Base-by-base conservation (phyloP, 2,888 invertebrate species). In the Siphlonurus alternatus region DNA sequence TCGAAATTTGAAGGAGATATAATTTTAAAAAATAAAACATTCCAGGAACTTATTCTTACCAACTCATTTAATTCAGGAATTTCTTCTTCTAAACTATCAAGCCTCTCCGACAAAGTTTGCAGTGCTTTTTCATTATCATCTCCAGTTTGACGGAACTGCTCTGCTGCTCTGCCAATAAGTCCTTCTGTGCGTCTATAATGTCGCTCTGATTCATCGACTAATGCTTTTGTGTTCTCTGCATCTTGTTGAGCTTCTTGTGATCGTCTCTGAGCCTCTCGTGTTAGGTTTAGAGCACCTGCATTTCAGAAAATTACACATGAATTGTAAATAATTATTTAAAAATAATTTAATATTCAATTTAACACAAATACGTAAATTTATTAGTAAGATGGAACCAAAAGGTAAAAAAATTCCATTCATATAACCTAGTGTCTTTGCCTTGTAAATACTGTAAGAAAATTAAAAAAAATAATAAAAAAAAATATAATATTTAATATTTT, bases 11-110 rank as follows among this genome's bases (percentile, higher is more conserved):
- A n/a, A n/a, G n/a, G n/a, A n/a, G n/a, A n/a, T n/a, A n/a, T n/a
- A n/a, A n/a, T n/a, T n/a, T n/a, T n/a, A n/a, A n/a, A n/a, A n/a
- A n/a, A n/a, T n/a, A n/a, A n/a, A n/a, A n/a, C n/a, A n/a, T n/a
- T n/a, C n/a, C n/a, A n/a, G n/a, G n/a, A n/a, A n/a, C n/a, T n/a
- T n/a, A n/a, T 53, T 51, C 61, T 61, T 72, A 88, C 86, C 75
- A 89, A 85, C 69, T 88, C 83, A 76, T 98, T 98, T 61, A 98
- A 78, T 68, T 84, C 84, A 0, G 96, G 94, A 69, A 97, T 84
- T 68, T 84, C 80, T 1, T 79, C 77, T 67, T 88, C 85, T 61
- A 98, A 78, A 2, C 79, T 76, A 5, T 78, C 78, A 51, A 96
- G 75, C 69, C 88, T 83, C 1, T 79, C 76, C 66, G 82, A 80